phyloP scores from a whole-genome alignment of 2,113 vertebrate genomes.

The Oreocharis arfaki region DNA sequence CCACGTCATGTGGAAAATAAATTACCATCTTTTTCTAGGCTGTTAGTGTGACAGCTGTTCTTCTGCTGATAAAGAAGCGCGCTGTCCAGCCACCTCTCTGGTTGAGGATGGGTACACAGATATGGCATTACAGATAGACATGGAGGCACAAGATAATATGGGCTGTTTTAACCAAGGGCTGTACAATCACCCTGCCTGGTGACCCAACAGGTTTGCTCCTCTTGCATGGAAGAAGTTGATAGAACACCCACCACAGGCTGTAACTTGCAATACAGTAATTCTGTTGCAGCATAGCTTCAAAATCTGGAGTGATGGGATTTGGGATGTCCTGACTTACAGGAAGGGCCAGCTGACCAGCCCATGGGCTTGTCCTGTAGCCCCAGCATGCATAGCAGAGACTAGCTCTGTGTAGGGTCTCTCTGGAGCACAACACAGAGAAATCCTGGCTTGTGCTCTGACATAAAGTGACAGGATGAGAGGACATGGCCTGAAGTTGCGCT shows the following conservation, averaged over 20 bases:
- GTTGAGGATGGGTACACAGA: neutral
- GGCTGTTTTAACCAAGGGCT: neutral
- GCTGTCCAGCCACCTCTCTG: neutral
- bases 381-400: neutral
- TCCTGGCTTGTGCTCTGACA: neutral
- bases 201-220: neutral
- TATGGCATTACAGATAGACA: neutral
- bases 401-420: neutral
- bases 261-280: neutral
- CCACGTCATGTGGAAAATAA: neutral
- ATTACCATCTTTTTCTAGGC: neutral
- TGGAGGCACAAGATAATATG: neutral
- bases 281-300: neutral
- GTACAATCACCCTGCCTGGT: neutral
- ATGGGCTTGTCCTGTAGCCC: neutral
- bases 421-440: neutral
- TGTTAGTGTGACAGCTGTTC: neutral
- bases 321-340: neutral
- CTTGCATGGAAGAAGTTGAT: neutral
- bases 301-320: neutral
- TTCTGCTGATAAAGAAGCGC: neutral
- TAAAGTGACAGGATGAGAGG: neutral
- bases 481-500: neutral
- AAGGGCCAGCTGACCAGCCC: neutral
- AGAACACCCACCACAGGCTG: neutral